Base-by-base conservation (phyloP, 2,888 invertebrate genomes). In the Protodeltote pygarga region DNA sequence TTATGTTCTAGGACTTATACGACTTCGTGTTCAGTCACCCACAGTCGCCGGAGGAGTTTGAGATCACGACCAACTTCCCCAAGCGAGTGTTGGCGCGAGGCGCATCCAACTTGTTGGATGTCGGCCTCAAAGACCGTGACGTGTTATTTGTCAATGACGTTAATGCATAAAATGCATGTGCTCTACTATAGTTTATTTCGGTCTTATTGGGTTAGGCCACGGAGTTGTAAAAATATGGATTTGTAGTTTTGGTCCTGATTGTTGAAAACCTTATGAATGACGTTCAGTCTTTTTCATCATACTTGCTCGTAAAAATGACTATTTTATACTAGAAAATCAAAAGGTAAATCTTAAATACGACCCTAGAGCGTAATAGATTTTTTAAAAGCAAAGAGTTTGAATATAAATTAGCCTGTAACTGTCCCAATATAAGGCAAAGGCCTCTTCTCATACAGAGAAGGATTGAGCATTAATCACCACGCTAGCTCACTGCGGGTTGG, bases 21-120 rank as follows among this genome's bases (percentile, higher is more conserved):
- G 96, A 97, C 86, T 99, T 96, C 91, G 97, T 99, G 62, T 98
- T 98, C 90, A 98, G 98, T 79, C 98, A 99, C 89, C 97, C 98
- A 3, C 95, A 95, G 70, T 95, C 98, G 8, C 99, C 99, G 1
- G 94, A 97, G 80, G 95, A 96, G 79, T 99, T 99, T 82, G 98
- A 98, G 92, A 97, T 99, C 60, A 97, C 97, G 33, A 98, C 98
- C 61, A 98, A 98, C 91, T 99, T 97, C 84, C 99, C 99, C 0
- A 97, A 97, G 80, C 94, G 97, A 59, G 94, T 96, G 52, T 91
- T 99, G 40, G 93, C 95, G 3, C 95, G 95, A 29, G 94, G 95
- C 1, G 57, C 66, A 3, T 81, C 64, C 10, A 95, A 95, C 14
- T 93, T 98, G 38, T 87, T 89, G 48, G 95, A 97, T 53, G 96